These are phyloP conservation scores for Heliconius erato DNA, from an alignment of 2,888 invertebrate species.

Conservation along the genomic window DNA sequence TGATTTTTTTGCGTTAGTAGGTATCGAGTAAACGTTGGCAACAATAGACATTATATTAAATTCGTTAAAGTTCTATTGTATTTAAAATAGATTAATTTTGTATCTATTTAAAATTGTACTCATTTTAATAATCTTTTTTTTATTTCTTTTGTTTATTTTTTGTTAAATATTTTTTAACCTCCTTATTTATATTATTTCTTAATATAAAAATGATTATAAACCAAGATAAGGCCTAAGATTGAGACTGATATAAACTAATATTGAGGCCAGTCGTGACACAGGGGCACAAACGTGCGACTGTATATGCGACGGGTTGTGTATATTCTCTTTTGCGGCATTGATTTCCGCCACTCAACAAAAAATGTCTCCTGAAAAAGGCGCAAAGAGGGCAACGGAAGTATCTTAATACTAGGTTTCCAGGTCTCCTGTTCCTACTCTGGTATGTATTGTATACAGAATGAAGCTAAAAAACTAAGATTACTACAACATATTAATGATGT, in stretches of 20 bases:
- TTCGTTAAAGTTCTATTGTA: constrained; percentile 23
- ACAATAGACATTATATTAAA: constrained; percentile 17
- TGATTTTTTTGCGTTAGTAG: background rate
- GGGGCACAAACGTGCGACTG: too few species aligned
- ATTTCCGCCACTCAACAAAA: too few species aligned
- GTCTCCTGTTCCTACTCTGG: too few species aligned
- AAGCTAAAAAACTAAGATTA: background rate
- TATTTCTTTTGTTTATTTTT: background rate
- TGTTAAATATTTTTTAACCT: background rate
- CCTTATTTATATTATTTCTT: background rate
- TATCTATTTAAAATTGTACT: background rate
- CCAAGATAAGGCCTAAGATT: too few species aligned
- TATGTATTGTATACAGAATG: too few species aligned
- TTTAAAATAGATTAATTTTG: constrained; percentile 14
- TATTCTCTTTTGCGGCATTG: too few species aligned
- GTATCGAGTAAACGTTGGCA: background rate
- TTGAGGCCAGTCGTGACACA: too few species aligned
- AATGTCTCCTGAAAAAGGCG: too few species aligned
- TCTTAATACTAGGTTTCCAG: too few species aligned
- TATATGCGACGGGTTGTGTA: too few species aligned
- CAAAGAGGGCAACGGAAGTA: too few species aligned
- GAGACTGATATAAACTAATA: too few species aligned
- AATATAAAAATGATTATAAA: background rate
- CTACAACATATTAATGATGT: background rate
- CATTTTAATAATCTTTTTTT: background rate